phyloP scores from a whole-genome alignment of 2,888 invertebrate genomes.

The Dioctria rufipes region DNA sequence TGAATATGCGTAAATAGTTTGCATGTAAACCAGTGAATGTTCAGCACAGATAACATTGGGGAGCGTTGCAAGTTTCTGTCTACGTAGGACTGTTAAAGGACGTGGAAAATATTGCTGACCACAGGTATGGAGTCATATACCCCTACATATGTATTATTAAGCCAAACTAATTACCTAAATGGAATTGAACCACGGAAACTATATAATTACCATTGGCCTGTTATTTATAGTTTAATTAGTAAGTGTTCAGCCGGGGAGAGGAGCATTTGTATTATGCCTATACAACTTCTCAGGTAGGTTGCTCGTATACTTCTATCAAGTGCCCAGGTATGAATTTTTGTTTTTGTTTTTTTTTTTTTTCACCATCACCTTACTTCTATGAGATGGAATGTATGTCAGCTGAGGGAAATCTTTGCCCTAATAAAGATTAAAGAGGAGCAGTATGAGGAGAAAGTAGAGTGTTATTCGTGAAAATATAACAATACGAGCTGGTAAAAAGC shows the following conservation, averaged over 20 bases:
- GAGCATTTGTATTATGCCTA: background rate
- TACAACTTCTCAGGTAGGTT: background rate
- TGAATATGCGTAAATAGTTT: slow-evolving; percentile 25
- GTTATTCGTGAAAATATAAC: slow-evolving; percentile 10
- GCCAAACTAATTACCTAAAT: slow-evolving; percentile 59
- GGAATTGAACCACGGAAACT: slow-evolving; percentile 59
- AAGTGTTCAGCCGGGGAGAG: slow-evolving; percentile 22
- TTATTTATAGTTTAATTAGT: slow-evolving; percentile 56
- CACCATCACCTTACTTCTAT: background rate
- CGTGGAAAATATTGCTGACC: slow-evolving; percentile 47
- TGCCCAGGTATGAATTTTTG: background rate
- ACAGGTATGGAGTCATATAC: slow-evolving; percentile 22
- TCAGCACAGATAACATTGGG: slow-evolving; percentile 28
- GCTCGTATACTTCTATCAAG: background rate
- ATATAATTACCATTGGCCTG: slow-evolving; percentile 57
- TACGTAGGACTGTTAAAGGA: slow-evolving; percentile 12
- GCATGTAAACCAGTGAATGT: slow-evolving; percentile 20
- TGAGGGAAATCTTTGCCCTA: slow-evolving; percentile 7
- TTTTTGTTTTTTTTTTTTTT: background rate
- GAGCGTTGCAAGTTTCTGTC: background rate
- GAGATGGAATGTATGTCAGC: slow-evolving; percentile 1
- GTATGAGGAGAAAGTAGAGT: background rate
- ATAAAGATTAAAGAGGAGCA: slow-evolving; percentile 8
- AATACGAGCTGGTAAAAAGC: slow-evolving; percentile 3
- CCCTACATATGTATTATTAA: slow-evolving; percentile 46